Conservation (phyloP, 2,113 vertebrate genomes). For the Neolamprologus modestus region DNA sequence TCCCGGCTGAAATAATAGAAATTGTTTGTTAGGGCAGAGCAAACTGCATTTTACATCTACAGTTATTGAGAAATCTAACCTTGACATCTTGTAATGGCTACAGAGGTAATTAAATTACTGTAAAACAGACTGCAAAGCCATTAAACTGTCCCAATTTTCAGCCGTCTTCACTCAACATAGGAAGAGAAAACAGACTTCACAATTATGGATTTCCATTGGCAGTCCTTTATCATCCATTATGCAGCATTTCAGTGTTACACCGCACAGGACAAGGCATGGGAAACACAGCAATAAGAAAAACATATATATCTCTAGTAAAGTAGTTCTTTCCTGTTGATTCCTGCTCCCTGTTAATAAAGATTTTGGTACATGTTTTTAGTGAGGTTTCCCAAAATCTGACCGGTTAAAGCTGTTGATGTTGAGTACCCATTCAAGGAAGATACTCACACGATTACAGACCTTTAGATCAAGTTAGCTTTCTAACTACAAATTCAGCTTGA, state of each 20-base stretch:
- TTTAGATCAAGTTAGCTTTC: neutral
- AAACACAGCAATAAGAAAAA: neutral
- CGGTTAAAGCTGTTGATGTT: neutral
- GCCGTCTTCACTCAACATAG: neutral
- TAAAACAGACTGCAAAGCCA: neutral
- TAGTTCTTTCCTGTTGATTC: neutral
- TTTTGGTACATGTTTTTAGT: neutral
- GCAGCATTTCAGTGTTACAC: neutral
- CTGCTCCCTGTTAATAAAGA: neutral
- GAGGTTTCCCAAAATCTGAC: neutral
- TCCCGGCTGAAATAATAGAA: neutral
- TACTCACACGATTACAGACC: neutral
- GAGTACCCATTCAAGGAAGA: neutral
- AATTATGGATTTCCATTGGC: neutral
- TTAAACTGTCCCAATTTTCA: neutral
- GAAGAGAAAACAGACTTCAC: neutral
- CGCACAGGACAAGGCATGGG: neutral
- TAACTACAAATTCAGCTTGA: neutral
- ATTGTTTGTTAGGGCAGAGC: neutral
- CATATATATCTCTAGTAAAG: neutral
- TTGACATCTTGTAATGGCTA: neutral
- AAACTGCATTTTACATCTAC: neutral
- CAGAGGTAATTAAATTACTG: neutral
- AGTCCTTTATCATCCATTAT: neutral
- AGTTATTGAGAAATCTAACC: neutral